phyloP scores from a whole-genome alignment of 2,888 invertebrate species.

The Rotaria macrura region DNA sequence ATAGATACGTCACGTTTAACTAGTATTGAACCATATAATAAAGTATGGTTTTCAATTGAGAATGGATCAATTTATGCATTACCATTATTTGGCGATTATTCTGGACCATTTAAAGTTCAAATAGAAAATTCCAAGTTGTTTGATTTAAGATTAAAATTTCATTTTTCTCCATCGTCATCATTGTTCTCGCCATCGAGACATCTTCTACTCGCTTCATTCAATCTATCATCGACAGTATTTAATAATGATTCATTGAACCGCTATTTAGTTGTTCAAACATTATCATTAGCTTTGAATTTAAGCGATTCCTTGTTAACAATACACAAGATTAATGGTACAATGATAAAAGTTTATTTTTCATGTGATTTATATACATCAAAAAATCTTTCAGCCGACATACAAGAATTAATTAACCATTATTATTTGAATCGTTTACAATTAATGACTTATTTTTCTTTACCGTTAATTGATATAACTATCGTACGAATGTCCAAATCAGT shows the following conservation, averaged over 20 bases:
- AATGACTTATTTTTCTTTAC: not conserved
- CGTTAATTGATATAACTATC: not conserved
- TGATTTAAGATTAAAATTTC: not conserved
- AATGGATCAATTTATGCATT: not conserved
- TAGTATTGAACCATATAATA: not conserved
- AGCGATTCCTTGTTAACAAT: not conserved
- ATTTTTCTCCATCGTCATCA: not conserved
- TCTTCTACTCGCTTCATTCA: not conserved
- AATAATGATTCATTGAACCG: not conserved
- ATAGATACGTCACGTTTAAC: not conserved
- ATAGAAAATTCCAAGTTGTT: not conserved
- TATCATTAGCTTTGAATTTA: not conserved
- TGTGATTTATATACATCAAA: conserved; percentile 1
- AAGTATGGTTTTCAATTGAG: conserved; percentile 16
- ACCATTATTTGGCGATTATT: not conserved
- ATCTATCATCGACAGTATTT: not conserved
- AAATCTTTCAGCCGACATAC: not conserved
- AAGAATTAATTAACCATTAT: not conserved
- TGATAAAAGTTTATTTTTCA: conserved; percentile 20
- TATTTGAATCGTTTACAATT: not conserved
- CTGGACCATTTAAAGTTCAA: not conserved
- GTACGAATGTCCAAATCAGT: not conserved
- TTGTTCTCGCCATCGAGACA: not conserved
- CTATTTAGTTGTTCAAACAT: not conserved
- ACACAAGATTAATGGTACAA: conserved; percentile 15